phyloP scores from a whole-genome alignment of 2,113 vertebrate species.

The Struthidea cinerea region DNA sequence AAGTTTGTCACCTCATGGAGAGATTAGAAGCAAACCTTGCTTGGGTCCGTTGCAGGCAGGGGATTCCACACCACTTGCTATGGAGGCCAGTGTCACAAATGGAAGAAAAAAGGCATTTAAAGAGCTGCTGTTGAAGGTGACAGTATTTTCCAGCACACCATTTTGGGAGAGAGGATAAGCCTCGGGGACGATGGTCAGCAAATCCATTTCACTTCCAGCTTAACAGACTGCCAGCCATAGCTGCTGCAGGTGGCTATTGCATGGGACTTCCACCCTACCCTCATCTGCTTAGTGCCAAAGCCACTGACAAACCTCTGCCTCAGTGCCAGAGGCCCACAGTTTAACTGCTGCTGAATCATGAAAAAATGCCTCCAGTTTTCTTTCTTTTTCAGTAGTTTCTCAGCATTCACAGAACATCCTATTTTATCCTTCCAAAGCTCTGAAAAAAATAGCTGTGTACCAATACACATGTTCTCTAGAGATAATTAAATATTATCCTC shows the following conservation, averaged over 20 bases:
- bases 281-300: not conserved
- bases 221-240: not conserved
- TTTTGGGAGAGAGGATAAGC: not conserved
- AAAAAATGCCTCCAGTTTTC: not conserved
- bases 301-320: not conserved
- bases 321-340: not conserved
- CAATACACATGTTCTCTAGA: not conserved
- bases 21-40: not conserved
- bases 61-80: not conserved
- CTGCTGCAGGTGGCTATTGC: not conserved
- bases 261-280: not conserved
- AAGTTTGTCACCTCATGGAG: not conserved
- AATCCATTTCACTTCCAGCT: not conserved
- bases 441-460: not conserved
- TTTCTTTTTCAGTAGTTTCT: not conserved
- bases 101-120: not conserved
- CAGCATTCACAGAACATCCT: not conserved
- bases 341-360: not conserved
- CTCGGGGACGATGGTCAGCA: not conserved
- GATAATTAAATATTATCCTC: not conserved
- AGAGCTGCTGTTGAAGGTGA: not conserved
- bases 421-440: not conserved
- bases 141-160: not conserved
- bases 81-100: not conserved
- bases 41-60: not conserved